These are phyloP conservation scores for Herminia tarsipennalis DNA, from an alignment of 2,888 invertebrate genomes.

Conservation along the genomic window DNA sequence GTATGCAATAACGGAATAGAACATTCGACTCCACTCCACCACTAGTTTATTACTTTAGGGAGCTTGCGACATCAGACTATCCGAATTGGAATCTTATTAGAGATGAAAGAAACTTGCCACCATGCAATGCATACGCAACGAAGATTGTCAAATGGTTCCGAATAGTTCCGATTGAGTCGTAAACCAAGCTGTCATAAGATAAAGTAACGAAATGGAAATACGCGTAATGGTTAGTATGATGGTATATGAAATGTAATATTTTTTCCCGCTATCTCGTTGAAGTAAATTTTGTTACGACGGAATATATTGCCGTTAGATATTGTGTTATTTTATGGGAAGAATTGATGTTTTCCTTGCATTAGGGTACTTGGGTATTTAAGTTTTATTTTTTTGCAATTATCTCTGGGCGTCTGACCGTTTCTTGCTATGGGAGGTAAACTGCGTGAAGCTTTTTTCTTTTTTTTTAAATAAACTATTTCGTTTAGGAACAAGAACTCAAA, in stretches of 20 bases:
- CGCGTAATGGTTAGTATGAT: conserved; percentile 47
- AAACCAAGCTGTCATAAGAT: conserved; percentile 58
- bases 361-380: background rate
- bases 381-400: too few species aligned
- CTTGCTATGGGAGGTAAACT: too few species aligned
- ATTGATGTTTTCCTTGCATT: background rate
- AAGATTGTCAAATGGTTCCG: conserved; percentile 43
- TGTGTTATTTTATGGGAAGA: conserved; percentile 4
- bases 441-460: too few species aligned
- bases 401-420: too few species aligned
- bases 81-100: conserved; percentile 81
- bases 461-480: too few species aligned
- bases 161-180: conserved; percentile 51
- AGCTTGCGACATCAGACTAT: conserved; percentile 66
- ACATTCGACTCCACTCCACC: conserved; percentile 49
- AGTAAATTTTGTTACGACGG: conserved; percentile 10
- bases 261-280: conserved; percentile 19
- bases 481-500: too few species aligned
- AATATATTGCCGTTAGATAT: conserved; percentile 10
- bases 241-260: conserved; percentile 31
- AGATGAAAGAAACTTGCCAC: conserved; percentile 79
- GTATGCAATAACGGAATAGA: conserved; percentile 53
- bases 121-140: conserved; percentile 75
- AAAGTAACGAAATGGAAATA: conserved; percentile 51
- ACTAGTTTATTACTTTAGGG: conserved; percentile 82